phyloP scores from a whole-genome alignment of 2,888 invertebrate species.

The Thumatha senex region DNA sequence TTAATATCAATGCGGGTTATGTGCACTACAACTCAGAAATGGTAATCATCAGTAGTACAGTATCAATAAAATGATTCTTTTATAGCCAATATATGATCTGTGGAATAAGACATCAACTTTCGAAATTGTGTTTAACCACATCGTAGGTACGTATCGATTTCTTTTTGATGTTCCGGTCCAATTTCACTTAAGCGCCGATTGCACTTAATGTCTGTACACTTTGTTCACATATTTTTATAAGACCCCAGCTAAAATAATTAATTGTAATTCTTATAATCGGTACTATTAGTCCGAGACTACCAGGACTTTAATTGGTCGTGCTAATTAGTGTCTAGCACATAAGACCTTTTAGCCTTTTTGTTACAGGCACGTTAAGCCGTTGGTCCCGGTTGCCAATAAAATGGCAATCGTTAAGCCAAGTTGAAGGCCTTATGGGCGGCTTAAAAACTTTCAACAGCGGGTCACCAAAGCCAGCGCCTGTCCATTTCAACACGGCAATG shows the following conservation, averaged over 20 bases:
- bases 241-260: constrained; percentile 48
- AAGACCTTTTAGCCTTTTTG: too few relatives aligned
- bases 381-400: too few relatives aligned
- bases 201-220: constrained; percentile 50
- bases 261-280: constrained; percentile 52
- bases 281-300: constrained; percentile 54
- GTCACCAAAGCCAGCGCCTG: too few relatives aligned
- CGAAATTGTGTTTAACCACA: constrained; percentile 55
- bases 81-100: constrained; percentile 40
- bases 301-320: too few relatives aligned
- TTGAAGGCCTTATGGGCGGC: too few relatives aligned
- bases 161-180: constrained; percentile 69
- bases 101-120: constrained; percentile 49
- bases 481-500: too few relatives aligned
- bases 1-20: constrained; percentile 28
- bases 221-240: constrained; percentile 33
- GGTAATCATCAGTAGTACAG: constrained; percentile 21
- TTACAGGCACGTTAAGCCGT: too few relatives aligned
- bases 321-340: too few relatives aligned
- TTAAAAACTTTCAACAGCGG: too few relatives aligned
- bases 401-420: too few relatives aligned
- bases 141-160: constrained; percentile 57
- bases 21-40: constrained; percentile 28
- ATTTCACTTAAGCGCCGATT: constrained; percentile 59
- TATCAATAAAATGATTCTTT: constrained; percentile 42